A percentile compares a stretch with the other conserved stretches of the same genome.
Conservation (phyloP, 2,113 vertebrate genomes). For the Sapajus apella region DNA sequence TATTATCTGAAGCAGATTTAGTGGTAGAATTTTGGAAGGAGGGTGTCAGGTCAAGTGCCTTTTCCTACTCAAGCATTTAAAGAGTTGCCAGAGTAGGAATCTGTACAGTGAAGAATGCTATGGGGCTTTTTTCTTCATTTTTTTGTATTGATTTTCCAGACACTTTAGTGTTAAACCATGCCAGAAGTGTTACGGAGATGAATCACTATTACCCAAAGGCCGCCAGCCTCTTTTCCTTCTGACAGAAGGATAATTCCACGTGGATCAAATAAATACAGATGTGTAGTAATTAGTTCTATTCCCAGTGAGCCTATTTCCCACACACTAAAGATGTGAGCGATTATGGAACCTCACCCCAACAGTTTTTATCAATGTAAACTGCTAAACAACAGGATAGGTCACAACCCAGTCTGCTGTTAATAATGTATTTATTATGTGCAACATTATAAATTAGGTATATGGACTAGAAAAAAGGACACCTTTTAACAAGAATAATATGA, state of each 20-base stretch:
- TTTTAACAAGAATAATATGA: constrained; percentile 80
- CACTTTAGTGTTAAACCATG: constrained; percentile 91
- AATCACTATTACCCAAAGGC: constrained; percentile 95
- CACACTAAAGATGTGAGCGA: constrained; percentile 97
- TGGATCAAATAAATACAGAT: constrained; percentile 99
- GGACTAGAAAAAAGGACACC: constrained; percentile 65
- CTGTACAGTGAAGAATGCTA: constrained; percentile 58
- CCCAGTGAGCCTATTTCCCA: constrained; percentile 96
- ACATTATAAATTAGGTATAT: constrained; percentile 89
- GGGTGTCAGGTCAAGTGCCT: constrained; percentile 62
- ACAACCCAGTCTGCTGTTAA: constrained; percentile 95
- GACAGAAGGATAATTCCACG: constrained; percentile 99
- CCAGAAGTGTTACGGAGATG: constrained; percentile 96
- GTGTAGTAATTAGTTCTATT: constrained; percentile 99
- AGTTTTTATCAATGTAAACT: constrained; percentile 99
- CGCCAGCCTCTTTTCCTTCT: constrained; percentile 94
- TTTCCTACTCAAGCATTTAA: constrained; percentile 64
- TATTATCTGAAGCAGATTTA: constrained; percentile 60
- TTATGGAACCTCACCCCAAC: constrained; percentile 94
- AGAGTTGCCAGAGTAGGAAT: constrained; percentile 50
- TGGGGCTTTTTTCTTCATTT: constrained; percentile 82
- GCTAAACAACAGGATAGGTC: constrained; percentile 97
- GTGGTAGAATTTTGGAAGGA: constrained; percentile 19
- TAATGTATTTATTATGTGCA: constrained; percentile 93
- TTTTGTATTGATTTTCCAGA: constrained; percentile 93